Evolutionary conservation across 2,797 vertebrate species (phyloP), one percentile per base, ranked within the genome.

Genomic region (Schizopygopsis malacanthus): DNA sequence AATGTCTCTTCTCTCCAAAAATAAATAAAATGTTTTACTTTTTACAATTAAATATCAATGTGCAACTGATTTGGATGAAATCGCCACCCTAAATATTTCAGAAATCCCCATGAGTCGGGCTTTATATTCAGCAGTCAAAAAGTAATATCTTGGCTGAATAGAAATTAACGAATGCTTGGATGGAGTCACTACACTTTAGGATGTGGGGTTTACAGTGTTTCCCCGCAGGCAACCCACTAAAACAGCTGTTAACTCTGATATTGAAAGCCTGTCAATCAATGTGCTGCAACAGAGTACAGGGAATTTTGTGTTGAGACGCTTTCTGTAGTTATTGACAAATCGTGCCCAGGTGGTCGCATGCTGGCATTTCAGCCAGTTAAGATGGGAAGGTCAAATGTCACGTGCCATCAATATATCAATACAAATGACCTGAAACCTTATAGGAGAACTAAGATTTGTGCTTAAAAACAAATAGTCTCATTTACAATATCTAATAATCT

Each of bases 231-330:
- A 56, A 33, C 47, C 54, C 47, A 84, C 47, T 81, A 72, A 87
- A 52, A 50, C 6, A 39, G 82, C 70, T 69, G 56, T 70, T 75
- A 81, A 79, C 63, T 84, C 72, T 79, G n/a, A 79, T 79, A 79
- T 79, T 87, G 70, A 89, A 87, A 77, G 47, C 25, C 52, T 86
- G 82, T 81, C 87, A 89, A 39, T 90, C 77, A 83, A 69, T 63
- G n/a, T 33, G 22, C 52, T 39, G 37, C 82, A 76, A 69, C 54
- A 43, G 13, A 69, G 56, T 43, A 50, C 37, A 65, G 52, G 28
- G 78, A 41, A 39, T 43, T 61, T 41, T 52, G 65, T 76, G 78
- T 79, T 79, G 18, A 78, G 69, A 86, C 22, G 25, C 39, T 81
- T 71, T 65, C 72, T 85, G 33, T 73, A 61, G 52, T 50, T 77